Evolutionary conservation across 2,888 invertebrate species (phyloP), one percentile per base, ranked within the genome.

Genomic region (Blastobasis adustella): DNA sequence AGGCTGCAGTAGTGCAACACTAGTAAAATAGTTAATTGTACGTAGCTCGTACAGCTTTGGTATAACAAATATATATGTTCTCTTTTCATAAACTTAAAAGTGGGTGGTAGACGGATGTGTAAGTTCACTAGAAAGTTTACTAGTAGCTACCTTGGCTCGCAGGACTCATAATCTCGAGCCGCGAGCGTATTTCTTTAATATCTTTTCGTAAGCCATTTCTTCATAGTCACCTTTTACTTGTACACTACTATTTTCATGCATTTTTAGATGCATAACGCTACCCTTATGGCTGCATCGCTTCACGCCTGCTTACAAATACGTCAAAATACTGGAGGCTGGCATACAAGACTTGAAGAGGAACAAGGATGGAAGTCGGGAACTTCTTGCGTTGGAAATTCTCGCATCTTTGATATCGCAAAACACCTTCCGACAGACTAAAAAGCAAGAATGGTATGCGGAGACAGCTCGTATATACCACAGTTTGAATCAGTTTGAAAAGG

Each of bases 371-470:
- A 53, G 65, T 2, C 51, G 65, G 6, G 72, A 71, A 58, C 59
- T 60, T 1, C 70, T 86, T 4, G 92, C 92, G 0, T 76, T 91
- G 37, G 73, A 86, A 0, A 79, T 91, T 43, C 73, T 93, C 0
- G 69, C 79, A 5, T 63, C 72, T 6, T 71, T 94, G 10, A 76
- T 93, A 10, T 60, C 59, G 0, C 92, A 92, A 65, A 67, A 69
- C 1, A 57, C 67, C 0, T 90, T 89, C 63, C 68, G 86, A 45
- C 78, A 78, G 37, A 82, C 90, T 49, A 85, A 82, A 56, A 79
- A 80, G 55, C 86, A 86, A 0, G 66, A 76, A 2, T 90, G 90
- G 92, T 92, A 89, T 68, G 90, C 91, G 37, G 89, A 93, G 59
- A 85, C 92, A 51, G 90, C 92, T 0, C 79, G 93, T 0, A 90